A percentile compares a stretch with the other conserved stretches of the same genome.
These are phyloP conservation scores for Pelecanoides urinatrix DNA, from an alignment of 2,113 vertebrate genomes.

Conservation along the genomic window DNA sequence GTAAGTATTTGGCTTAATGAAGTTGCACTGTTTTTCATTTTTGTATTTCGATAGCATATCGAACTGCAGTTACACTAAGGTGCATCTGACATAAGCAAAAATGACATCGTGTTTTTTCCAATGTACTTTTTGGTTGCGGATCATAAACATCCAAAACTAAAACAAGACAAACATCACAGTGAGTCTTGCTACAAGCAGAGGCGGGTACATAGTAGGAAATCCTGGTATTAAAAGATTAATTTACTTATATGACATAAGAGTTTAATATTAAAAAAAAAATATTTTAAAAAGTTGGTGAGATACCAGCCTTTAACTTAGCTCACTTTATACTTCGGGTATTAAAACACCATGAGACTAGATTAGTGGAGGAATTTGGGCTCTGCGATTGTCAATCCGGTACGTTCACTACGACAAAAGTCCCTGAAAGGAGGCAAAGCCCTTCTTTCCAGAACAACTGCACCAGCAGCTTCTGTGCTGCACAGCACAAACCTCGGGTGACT, in stretches of 20 bases:
- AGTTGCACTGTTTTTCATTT: no score
- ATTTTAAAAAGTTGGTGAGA: not conserved
- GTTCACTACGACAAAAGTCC: not conserved
- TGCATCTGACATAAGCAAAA: not conserved
- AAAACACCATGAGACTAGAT: constrained; percentile 29
- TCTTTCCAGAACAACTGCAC: not conserved
- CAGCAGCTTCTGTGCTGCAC: rapidly evolving
- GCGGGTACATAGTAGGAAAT: constrained; percentile 1
- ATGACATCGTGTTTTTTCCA: not conserved
- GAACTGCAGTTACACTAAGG: not conserved
- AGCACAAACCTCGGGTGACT: not conserved
- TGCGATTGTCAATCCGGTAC: not conserved
- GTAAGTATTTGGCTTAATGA: no score
- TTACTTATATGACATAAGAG: constrained; percentile 35
- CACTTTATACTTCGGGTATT: constrained; percentile 34
- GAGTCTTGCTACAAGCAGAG: not conserved
- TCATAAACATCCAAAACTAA: not conserved
- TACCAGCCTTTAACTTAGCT: constrained; percentile 22
- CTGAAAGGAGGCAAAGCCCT: not conserved
- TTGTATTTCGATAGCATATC: no score
- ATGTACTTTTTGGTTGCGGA: not conserved
- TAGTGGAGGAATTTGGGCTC: constrained; percentile 53
- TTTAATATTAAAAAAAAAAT: not conserved
- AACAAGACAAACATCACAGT: not conserved
- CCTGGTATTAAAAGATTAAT: constrained; percentile 64